Conservation (phyloP, 2,888 invertebrate species). For the Tanypteryx hageni region DNA sequence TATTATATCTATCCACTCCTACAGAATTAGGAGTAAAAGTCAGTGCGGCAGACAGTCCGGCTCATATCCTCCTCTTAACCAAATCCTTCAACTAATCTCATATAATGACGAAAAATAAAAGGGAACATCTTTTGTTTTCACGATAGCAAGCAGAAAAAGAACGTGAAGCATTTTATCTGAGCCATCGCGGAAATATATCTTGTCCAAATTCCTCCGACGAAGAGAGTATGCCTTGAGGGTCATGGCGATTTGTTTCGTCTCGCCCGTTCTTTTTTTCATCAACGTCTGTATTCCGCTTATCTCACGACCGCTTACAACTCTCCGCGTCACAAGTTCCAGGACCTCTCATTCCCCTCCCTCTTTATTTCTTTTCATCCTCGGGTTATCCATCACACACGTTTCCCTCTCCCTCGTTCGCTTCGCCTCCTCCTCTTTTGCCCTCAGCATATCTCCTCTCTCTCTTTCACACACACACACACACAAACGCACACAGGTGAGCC, state of each 20-base stretch:
- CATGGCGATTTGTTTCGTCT: background rate
- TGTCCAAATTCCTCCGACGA: conserved; percentile 8
- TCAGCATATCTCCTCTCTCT: too few relatives aligned
- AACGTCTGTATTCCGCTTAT: background rate
- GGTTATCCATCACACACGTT: background rate
- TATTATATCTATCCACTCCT: too few relatives aligned
- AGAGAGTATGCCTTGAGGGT: background rate
- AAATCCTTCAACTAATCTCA: background rate
- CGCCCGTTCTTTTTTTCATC: conserved; percentile 2
- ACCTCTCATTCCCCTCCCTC: background rate
- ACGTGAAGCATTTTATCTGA: background rate
- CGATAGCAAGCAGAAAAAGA: background rate
- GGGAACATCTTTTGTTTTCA: background rate
- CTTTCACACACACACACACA: too few relatives aligned
- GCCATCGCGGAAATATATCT: background rate
- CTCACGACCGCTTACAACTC: background rate
- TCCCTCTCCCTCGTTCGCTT: background rate
- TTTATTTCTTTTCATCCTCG: conserved; percentile 4
- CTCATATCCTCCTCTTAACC: too few relatives aligned
- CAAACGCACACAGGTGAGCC: background rate
- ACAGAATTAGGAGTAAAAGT: too few relatives aligned
- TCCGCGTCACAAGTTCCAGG: conserved; percentile 9
- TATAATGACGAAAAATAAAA: background rate
- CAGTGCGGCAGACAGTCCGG: too few relatives aligned
- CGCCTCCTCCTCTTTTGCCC: too few relatives aligned